These are phyloP conservation scores for Calyptommatus sinebrachiatus DNA, from an alignment of 2,113 vertebrate genomes.

Conservation along the genomic window DNA sequence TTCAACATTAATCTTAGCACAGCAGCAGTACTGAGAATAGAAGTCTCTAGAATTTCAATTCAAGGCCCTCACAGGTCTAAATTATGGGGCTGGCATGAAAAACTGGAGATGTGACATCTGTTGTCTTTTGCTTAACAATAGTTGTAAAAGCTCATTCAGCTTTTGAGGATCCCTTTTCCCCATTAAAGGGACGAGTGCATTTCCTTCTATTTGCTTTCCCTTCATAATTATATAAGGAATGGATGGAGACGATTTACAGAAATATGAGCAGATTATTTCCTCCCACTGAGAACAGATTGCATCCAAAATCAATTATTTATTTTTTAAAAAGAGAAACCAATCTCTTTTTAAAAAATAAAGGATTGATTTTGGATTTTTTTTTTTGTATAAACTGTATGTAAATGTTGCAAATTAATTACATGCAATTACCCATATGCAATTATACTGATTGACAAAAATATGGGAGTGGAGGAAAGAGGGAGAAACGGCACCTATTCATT, in stretches of 20 bases:
- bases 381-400: slow-evolving; percentile 6
- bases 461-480: background rate
- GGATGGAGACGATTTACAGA: background rate
- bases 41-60: slow-evolving; percentile 53
- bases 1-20: slow-evolving; percentile 54
- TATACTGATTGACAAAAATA: background rate
- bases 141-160: slow-evolving; percentile 24
- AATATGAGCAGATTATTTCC: slow-evolving; percentile 32
- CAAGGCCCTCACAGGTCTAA: slow-evolving; percentile 37
- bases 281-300: slow-evolving; percentile 2
- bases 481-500: background rate
- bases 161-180: slow-evolving; percentile 32
- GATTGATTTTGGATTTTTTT: too few relatives aligned
- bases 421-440: background rate
- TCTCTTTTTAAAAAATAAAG: too few relatives aligned
- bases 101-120: slow-evolving; percentile 20
- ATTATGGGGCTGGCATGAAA: slow-evolving; percentile 41
- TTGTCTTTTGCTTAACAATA: slow-evolving; percentile 38
- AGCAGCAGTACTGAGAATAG: slow-evolving; percentile 5
- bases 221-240: slow-evolving; percentile 24
- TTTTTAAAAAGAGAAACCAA: background rate
- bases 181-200: slow-evolving; percentile 2
- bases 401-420: background rate
- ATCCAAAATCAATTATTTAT: slow-evolving; percentile 10
- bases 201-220: slow-evolving; percentile 15